Evolutionary conservation across 2,113 vertebrate species (phyloP).

Genomic region (Craseonycteris thonglongyai): DNA sequence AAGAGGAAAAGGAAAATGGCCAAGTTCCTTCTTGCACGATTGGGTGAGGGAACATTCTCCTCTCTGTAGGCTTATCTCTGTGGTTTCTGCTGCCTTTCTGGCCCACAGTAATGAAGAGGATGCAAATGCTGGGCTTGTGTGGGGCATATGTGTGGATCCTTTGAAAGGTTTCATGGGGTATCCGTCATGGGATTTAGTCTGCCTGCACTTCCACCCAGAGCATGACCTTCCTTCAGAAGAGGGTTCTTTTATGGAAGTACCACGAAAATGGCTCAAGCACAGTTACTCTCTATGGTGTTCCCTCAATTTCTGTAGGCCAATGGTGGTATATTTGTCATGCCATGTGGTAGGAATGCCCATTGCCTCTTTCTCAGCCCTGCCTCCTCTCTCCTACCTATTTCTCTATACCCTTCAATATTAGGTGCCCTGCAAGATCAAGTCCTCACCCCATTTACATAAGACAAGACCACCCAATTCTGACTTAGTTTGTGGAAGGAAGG

Average conservation of each 20-base stretch:
- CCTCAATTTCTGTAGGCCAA: neutral
- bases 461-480: neutral
- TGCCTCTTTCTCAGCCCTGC: neutral
- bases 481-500: neutral
- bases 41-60: neutral
- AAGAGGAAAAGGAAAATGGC: neutral
- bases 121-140: neutral
- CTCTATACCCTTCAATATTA: neutral
- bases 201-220: neutral
- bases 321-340: neutral
- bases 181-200: neutral
- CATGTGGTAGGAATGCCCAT: rapidly evolving
- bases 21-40: neutral
- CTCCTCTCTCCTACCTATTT: neutral
- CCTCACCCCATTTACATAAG: neutral
- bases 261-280: neutral
- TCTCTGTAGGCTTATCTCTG: neutral
- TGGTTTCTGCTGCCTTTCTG: neutral
- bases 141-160: neutral
- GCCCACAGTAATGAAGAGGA: neutral
- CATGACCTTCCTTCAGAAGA: neutral
- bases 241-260: neutral
- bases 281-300: neutral
- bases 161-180: neutral
- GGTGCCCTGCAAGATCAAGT: too few species aligned